Evolutionary conservation across 2,888 invertebrate genomes (phyloP).

Genomic region (Leptopterna dolabrata): DNA sequence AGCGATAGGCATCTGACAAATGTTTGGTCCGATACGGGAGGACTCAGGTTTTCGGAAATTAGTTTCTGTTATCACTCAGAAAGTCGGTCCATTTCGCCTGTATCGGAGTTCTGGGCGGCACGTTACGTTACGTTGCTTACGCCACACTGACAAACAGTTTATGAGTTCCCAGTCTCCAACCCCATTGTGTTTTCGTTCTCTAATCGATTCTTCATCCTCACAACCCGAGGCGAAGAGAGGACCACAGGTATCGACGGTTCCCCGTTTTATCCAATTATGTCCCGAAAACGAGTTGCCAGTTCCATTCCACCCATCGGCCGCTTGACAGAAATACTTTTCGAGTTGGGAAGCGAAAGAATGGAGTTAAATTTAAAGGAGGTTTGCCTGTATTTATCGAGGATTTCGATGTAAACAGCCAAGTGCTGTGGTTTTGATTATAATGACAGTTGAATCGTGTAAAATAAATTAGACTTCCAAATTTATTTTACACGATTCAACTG

Average conservation of each 20-base stretch:
- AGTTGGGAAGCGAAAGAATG: neutral
- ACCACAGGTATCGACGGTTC: neutral
- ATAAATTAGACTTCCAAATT: too few relatives aligned
- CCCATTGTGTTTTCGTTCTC: neutral
- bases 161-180: neutral
- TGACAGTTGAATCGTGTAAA: too few relatives aligned
- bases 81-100: neutral
- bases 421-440: too few relatives aligned
- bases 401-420: too few relatives aligned
- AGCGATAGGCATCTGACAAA: neutral
- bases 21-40: neutral
- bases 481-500: too few relatives aligned
- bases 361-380: neutral
- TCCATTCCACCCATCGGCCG: neutral
- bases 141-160: neutral
- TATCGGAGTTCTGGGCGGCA: neutral
- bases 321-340: neutral
- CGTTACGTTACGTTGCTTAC: neutral
- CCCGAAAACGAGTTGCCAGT: neutral
- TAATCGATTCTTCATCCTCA: constrained; percentile 11
- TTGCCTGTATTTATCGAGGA: too few relatives aligned
- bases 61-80: constrained; percentile 11
- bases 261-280: neutral
- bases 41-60: constrained; percentile 3
- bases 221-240: neutral